These are phyloP conservation scores for Drosophila neonasuta DNA, from an alignment of 2,888 invertebrate species.

Conservation along the genomic window DNA sequence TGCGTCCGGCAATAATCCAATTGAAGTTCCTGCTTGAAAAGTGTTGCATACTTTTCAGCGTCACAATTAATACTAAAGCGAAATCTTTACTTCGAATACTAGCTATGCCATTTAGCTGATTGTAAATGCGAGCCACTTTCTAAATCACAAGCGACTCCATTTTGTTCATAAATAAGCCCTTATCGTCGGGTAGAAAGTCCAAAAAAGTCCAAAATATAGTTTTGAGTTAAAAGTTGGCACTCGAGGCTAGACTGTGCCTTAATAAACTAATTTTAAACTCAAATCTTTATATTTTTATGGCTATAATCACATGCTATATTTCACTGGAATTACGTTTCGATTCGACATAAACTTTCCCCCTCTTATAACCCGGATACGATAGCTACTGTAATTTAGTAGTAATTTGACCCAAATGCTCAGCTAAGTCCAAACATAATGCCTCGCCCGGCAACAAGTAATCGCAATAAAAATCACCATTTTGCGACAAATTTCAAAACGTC, in stretches of 20 bases:
- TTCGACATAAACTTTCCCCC: constrained; percentile 9
- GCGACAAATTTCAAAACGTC: not conserved
- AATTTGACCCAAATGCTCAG: constrained; percentile 9
- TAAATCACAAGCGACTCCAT: not conserved
- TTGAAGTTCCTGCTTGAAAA: not conserved
- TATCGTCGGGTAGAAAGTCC: constrained; percentile 9
- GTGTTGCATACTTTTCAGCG: constrained; percentile 30
- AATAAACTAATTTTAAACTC: constrained; percentile 5
- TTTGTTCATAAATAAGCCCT: constrained; percentile 21
- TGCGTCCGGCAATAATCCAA: constrained; percentile 19
- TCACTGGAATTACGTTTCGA: constrained; percentile 10
- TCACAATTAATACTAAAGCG: not conserved
- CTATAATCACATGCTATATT: constrained; percentile 5
- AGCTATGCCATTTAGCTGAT: no score
- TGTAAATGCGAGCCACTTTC: not conserved
- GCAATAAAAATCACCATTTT: not conserved
- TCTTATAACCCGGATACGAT: not conserved
- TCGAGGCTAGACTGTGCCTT: constrained; percentile 4
- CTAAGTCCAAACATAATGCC: not conserved
- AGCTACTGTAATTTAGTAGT: constrained; percentile 9
- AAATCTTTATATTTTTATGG: constrained; percentile 15
- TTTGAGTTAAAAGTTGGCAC: not conserved
- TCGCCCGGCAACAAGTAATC: not conserved
- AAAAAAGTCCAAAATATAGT: not conserved
- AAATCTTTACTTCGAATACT: not conserved